These are phyloP conservation scores for Xestobium rufovillosum DNA, from an alignment of 2,888 invertebrate genomes.

Conservation along the genomic window DNA sequence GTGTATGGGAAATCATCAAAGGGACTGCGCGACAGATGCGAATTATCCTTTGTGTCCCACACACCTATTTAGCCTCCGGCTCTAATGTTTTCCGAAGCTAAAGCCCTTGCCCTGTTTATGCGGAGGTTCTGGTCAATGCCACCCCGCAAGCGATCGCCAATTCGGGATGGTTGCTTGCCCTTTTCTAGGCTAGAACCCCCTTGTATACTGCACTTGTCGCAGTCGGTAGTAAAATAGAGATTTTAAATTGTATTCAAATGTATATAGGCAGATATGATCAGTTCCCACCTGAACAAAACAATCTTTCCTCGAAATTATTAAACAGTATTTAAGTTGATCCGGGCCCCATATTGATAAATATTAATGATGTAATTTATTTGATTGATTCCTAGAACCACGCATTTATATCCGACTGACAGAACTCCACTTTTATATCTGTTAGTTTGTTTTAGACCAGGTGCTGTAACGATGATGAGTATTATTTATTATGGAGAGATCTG, in stretches of 20 bases:
- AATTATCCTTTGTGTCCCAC: constrained; percentile 39
- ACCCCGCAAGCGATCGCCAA: too few species aligned
- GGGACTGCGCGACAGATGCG: constrained; percentile 39
- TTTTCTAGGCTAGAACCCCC: too few species aligned
- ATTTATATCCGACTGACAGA: constrained; percentile 9
- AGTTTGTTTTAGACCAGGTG: constrained; percentile 35
- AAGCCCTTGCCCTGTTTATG: constrained; percentile 8
- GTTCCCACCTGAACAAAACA: too few species aligned
- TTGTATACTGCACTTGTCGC: too few species aligned
- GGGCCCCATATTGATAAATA: too few species aligned
- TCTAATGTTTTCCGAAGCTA: constrained; percentile 15
- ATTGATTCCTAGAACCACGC: constrained; percentile 23
- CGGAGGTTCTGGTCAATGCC: too few species aligned
- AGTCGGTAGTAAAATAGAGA: too few species aligned
- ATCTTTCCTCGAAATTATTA: too few species aligned
- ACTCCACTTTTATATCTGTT: constrained; percentile 20
- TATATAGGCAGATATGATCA: too few species aligned
- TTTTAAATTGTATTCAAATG: too few species aligned
- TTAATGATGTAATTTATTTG: constrained; percentile 26
- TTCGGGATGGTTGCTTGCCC: too few species aligned
- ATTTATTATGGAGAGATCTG: constrained; percentile 35
- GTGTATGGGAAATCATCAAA: constrained; percentile 38
- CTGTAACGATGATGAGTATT: constrained; percentile 33
- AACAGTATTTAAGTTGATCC: too few species aligned
- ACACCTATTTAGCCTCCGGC: constrained; percentile 23